These are phyloP conservation scores for Ophthalmolycus amberensis DNA, from an alignment of 2,113 vertebrate genomes.

Conservation along the genomic window DNA sequence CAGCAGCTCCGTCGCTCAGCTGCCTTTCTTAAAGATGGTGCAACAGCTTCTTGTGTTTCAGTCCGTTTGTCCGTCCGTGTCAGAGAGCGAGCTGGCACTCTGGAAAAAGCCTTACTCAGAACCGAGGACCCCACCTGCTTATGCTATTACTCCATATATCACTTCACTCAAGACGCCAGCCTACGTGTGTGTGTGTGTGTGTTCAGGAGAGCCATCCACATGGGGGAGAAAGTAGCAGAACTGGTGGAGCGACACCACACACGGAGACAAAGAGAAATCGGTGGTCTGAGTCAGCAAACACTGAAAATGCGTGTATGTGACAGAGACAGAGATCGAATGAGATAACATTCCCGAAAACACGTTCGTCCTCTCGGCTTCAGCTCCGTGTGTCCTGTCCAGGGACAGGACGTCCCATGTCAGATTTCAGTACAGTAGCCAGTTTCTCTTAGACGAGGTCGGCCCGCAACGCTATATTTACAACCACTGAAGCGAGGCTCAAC, in stretches of 20 bases:
- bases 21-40: slow-evolving; percentile 29
- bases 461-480: slow-evolving; percentile 18
- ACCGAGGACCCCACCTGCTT: slow-evolving; percentile 58
- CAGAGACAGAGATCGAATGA: slow-evolving; percentile 37
- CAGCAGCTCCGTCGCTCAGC: slow-evolving; percentile 23
- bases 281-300: slow-evolving; percentile 50
- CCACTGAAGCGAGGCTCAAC: background rate
- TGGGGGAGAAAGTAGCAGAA: slow-evolving; percentile 43
- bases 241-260: slow-evolving; percentile 41
- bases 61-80: slow-evolving; percentile 23
- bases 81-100: slow-evolving; percentile 41
- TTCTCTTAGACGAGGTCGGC: slow-evolving; percentile 47
- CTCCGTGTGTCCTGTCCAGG: slow-evolving; percentile 31
- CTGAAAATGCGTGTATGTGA: background rate
- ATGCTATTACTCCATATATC: slow-evolving; percentile 59
- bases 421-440: slow-evolving; percentile 57
- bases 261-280: slow-evolving; percentile 12
- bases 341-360: slow-evolving; percentile 43
- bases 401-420: slow-evolving; percentile 66
- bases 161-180: slow-evolving; percentile 22
- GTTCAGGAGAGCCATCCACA: background rate
- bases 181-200: slow-evolving; percentile 3
- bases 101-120: slow-evolving; percentile 57
- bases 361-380: slow-evolving; percentile 50
- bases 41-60: slow-evolving; percentile 68